Conservation (phyloP, 30 jellyfish, hydroid and myxozoan genomes). For the Hydractinia echinata region DNA sequence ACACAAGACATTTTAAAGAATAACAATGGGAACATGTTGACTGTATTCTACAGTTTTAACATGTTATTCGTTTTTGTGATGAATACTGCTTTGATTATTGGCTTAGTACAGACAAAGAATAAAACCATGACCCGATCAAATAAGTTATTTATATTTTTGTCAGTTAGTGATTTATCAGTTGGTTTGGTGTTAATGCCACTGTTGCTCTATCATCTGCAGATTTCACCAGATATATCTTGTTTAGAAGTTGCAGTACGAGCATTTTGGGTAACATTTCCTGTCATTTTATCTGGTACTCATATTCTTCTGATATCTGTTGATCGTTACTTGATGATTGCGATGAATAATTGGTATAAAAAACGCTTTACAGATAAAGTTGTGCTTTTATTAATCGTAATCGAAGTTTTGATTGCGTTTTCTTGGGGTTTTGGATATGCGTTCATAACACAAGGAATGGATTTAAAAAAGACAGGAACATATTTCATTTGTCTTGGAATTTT, state of each 20-base stretch:
- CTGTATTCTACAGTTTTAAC: neutral
- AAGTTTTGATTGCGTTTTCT: neutral
- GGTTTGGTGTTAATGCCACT: constrained; percentile 11
- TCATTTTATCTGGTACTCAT: constrained; percentile 13
- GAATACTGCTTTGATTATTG: neutral
- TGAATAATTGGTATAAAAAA: neutral
- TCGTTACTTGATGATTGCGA: constrained; percentile 6
- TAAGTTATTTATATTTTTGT: constrained; percentile 9
- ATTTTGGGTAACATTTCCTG: constrained; percentile 14
- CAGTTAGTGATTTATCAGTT: neutral
- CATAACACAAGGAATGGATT: constrained; percentile 5
- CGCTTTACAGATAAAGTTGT: neutral
- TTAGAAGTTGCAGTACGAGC: constrained; percentile 13
- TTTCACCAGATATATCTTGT: constrained; percentile 9
- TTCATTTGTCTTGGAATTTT: neutral
- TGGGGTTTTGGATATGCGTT: constrained; percentile 22
- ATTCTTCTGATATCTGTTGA: constrained; percentile 3
- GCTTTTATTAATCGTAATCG: neutral
- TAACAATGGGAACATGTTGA: neutral
- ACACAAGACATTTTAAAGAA: neutral
- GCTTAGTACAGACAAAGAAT: neutral
- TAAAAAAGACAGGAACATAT: neutral
- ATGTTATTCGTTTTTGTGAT: neutral
- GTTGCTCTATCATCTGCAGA: neutral
- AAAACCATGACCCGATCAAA: neutral